Evolutionary conservation across 2,113 vertebrate genomes (phyloP), one percentile per base, ranked within the genome.

Genomic region (Ctenomys sociabilis): DNA sequence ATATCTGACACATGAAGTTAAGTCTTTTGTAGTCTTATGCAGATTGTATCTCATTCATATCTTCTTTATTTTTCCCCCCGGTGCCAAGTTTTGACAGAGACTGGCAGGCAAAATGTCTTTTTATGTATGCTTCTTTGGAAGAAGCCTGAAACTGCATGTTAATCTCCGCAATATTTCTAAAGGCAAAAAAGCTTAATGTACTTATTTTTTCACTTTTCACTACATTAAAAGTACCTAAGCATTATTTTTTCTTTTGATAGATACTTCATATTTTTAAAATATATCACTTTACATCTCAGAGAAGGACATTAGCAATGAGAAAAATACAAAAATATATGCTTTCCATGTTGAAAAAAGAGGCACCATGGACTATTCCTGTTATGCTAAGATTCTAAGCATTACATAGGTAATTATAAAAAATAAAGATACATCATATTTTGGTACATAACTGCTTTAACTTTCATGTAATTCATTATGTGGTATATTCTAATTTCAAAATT

Each of bases 191-290:
- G 1, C 30, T 68, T 80, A 91, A 86, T 28, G 43, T 49, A 77
- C 49, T 78, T 77, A 37, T 88, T 83, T 75, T 80, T 90, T 82
- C 30, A 61, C 7, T 90, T 93, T 3, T 59, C 32, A 85, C 72
- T 96, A 90, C 70, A 92, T 83, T 28, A 84, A 26, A 77, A 77
- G 54, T 22, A 43, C 22, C 26, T 88, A 96, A 80, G 45, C 11
- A 92, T 88, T 90, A 93, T 91, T 93, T 21, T 61, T 40, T 61
- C 17, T 45, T 88, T 75, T 84, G 30, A 21, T 68, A 40, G 77
- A 22, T 52, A 21, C 13, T 93, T 7, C 30, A 37, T 82, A 64
- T 73, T 84, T 94, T 96, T 84, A 90, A 68, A 64, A 80, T 28
- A 86, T 0, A 89, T 21, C 24, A 64, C 8, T 91, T 80, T 64